Evolutionary conservation across 2,888 invertebrate genomes (phyloP).

Genomic region (Heterodera filipjevi): DNA sequence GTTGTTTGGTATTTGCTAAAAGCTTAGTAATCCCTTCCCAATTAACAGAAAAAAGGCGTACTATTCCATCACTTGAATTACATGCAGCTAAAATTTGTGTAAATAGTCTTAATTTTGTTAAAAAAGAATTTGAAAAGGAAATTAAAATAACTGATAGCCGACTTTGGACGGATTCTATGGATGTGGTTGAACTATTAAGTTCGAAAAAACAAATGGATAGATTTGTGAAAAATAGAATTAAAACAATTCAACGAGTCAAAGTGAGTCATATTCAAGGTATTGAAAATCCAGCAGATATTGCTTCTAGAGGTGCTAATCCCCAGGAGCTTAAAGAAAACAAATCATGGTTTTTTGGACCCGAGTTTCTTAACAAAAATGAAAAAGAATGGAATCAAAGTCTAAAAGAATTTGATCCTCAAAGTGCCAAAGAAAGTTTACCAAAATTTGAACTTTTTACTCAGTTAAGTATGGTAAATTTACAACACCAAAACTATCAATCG

Average conservation of each 20-base stretch:
- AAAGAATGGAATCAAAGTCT: background rate
- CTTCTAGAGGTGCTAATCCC: background rate
- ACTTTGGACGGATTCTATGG: slow-evolving; percentile 15
- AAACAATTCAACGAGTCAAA: background rate
- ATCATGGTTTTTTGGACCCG: background rate
- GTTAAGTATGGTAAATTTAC: background rate
- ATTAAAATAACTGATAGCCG: background rate
- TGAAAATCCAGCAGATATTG: slow-evolving; percentile 11
- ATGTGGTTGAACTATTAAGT: slow-evolving; percentile 14
- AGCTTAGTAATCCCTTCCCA: slow-evolving; percentile 10
- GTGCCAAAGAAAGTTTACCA: background rate
- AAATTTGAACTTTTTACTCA: background rate
- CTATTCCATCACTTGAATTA: background rate
- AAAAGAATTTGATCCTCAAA: background rate
- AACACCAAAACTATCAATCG: background rate
- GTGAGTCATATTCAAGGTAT: slow-evolving; percentile 17
- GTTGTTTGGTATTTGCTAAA: slow-evolving; percentile 3
- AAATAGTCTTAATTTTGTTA: background rate
- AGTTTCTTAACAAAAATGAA: background rate
- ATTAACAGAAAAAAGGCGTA: slow-evolving; percentile 10
- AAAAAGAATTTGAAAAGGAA: slow-evolving; percentile 21
- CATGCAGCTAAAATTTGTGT: slow-evolving; percentile 5
- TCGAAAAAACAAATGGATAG: slow-evolving; percentile 2
- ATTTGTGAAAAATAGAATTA: background rate
- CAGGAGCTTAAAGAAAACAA: background rate